phyloP scores from a whole-genome alignment of 1,140 invertebrate species.

The Leguminivora glycinivorella region DNA sequence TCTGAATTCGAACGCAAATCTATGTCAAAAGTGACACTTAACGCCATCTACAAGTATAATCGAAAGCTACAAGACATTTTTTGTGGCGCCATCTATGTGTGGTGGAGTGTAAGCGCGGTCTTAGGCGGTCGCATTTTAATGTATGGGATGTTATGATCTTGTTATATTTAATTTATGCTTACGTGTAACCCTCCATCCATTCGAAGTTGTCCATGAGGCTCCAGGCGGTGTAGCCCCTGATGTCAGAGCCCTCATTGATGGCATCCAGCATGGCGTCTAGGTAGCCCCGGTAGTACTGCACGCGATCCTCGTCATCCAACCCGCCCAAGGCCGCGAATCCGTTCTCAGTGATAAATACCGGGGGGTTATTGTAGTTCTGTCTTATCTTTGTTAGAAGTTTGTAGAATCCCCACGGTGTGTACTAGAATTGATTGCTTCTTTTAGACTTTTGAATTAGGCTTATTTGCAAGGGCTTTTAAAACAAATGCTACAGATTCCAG shows the following conservation, averaged over 20 bases:
- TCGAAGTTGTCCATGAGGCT: constrained; percentile 84
- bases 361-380: constrained; percentile 55
- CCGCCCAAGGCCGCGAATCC: constrained; percentile 60
- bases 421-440: constrained; percentile 10
- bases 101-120: too few relatives aligned
- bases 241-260: constrained; percentile 59
- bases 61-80: too few relatives aligned
- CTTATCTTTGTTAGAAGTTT: constrained; percentile 54
- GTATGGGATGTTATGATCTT: too few relatives aligned
- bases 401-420: constrained; percentile 65
- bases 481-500: too few relatives aligned
- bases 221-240: constrained; percentile 81
- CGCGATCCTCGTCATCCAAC: constrained; percentile 51
- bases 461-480: too few relatives aligned
- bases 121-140: too few relatives aligned
- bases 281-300: constrained; percentile 76
- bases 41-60: too few relatives aligned
- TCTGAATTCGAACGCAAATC: too few relatives aligned
- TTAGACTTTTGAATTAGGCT: too few relatives aligned
- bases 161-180: too few relatives aligned
- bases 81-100: too few relatives aligned
- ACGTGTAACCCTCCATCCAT: constrained; percentile 80
- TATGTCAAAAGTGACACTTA: too few relatives aligned
- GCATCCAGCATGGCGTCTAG: constrained; percentile 56
- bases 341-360: constrained; percentile 58